Conservation (phyloP, 2,888 invertebrate genomes). For the Trichogramma evanescens region DNA sequence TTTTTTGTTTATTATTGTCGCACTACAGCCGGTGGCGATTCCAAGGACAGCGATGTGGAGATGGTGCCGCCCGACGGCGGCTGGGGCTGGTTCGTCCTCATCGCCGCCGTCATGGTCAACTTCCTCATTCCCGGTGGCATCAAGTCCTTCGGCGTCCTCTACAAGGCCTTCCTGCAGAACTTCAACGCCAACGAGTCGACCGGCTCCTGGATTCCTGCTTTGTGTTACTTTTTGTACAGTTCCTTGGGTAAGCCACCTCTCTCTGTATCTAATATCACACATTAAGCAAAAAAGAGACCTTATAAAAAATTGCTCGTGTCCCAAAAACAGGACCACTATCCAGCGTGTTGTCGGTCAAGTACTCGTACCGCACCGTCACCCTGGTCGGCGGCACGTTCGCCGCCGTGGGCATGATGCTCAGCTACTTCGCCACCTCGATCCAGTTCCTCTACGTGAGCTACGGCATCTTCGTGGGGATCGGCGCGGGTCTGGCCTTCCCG, state of each 20-base stretch:
- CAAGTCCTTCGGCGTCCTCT: slow-evolving; percentile 80
- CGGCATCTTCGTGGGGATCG: slow-evolving; percentile 74
- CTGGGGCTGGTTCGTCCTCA: slow-evolving; percentile 76
- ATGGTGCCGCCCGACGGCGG: slow-evolving; percentile 77
- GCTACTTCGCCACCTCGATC: slow-evolving; percentile 75
- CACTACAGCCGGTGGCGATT: no score
- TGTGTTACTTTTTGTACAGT: slow-evolving; percentile 83
- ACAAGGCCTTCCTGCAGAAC: slow-evolving; percentile 74
- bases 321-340: slow-evolving; percentile 70
- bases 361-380: slow-evolving; percentile 78
- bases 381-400: slow-evolving; percentile 75
- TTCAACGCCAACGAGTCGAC: slow-evolving; percentile 67
- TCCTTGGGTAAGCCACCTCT: slow-evolving; percentile 62
- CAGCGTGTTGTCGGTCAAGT: slow-evolving; percentile 74
- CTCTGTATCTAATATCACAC: no score
- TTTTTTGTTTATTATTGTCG: no score
- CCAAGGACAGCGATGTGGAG: slow-evolving; percentile 54
- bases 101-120: slow-evolving; percentile 70
- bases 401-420: slow-evolving; percentile 76
- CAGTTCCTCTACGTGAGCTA: slow-evolving; percentile 73
- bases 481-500: slow-evolving; percentile 79
- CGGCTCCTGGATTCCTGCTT: slow-evolving; percentile 77
- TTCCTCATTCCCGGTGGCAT: slow-evolving; percentile 80
- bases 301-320: neutral
- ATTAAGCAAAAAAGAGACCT: neutral